Percentiles rank a stretch among this genome's conserved stretches.
phyloP scores from a whole-genome alignment of 2,797 vertebrate genomes.

The Sarcoramphus papa region DNA sequence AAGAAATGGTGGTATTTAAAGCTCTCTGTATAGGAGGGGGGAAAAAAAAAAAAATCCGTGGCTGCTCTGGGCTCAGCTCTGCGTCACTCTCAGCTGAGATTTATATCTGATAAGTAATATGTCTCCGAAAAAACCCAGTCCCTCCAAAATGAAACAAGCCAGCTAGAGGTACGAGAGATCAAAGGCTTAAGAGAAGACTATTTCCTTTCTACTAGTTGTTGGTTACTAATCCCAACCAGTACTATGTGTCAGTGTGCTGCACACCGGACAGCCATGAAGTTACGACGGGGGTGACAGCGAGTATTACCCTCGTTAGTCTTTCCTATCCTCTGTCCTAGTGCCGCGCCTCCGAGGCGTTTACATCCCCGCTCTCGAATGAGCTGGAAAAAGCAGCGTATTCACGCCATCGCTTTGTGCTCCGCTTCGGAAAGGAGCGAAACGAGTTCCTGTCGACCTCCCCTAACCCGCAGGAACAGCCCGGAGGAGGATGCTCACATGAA shows the following conservation, averaged over 20 bases:
- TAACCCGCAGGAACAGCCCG: accelerated
- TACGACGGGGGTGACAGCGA: accelerated
- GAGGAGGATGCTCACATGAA: background rate
- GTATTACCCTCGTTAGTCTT: background rate
- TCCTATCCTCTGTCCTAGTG: background rate
- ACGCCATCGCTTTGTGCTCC: accelerated
- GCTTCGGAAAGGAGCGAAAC: background rate
- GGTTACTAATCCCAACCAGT: background rate
- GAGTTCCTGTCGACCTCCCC: too few species aligned
- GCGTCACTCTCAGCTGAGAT: background rate
- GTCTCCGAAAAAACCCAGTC: background rate
- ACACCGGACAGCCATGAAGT: accelerated
- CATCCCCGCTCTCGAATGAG: background rate
- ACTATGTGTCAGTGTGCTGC: accelerated
- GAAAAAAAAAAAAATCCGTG: background rate
- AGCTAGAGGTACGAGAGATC: background rate
- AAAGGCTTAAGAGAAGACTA: background rate
- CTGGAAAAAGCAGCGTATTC: background rate
- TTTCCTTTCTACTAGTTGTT: background rate
- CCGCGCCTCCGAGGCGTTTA: too few species aligned
- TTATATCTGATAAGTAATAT: background rate
- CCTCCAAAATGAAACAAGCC: background rate
- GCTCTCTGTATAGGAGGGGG: background rate
- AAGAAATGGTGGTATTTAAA: background rate
- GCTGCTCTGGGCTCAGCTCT: background rate